A percentile compares a stretch with the other conserved stretches of the same genome.
Evolutionary conservation across 2,797 vertebrate species (phyloP).

Genomic region (Gymnopithys bicolor): DNA sequence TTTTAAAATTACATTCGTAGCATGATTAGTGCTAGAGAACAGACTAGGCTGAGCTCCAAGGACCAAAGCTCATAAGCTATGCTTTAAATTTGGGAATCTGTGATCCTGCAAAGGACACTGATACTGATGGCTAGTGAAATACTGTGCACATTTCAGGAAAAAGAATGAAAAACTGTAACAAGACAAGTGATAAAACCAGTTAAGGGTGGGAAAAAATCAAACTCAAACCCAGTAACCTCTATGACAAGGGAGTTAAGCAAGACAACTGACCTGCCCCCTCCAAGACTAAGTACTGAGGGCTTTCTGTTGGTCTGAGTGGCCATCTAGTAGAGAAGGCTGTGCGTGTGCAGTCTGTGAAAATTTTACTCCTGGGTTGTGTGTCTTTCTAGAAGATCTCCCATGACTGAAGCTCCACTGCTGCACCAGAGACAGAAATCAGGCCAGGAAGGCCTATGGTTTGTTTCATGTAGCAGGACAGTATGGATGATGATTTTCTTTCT

Average conservation of each 20-base stretch:
- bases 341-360: background rate
- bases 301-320: background rate
- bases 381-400: background rate
- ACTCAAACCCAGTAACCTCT: background rate
- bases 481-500: background rate
- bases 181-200: background rate
- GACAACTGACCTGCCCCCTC: background rate
- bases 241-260: background rate
- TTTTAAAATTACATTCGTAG: background rate
- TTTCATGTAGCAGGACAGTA: background rate
- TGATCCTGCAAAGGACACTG: background rate
- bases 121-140: background rate
- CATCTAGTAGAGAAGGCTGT: background rate
- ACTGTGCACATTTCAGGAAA: background rate
- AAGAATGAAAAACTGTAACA: background rate
- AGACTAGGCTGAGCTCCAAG: background rate
- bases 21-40: background rate
- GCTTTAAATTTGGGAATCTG: background rate
- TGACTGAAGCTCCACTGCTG: background rate
- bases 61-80: rapidly evolving
- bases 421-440: background rate
- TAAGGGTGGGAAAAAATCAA: background rate
- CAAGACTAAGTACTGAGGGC: background rate
- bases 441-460: background rate
- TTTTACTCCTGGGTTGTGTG: background rate